Evolutionary conservation across 2,797 vertebrate genomes (phyloP), one percentile per base, ranked within the genome.

Genomic region (Urophycis tenuis): DNA sequence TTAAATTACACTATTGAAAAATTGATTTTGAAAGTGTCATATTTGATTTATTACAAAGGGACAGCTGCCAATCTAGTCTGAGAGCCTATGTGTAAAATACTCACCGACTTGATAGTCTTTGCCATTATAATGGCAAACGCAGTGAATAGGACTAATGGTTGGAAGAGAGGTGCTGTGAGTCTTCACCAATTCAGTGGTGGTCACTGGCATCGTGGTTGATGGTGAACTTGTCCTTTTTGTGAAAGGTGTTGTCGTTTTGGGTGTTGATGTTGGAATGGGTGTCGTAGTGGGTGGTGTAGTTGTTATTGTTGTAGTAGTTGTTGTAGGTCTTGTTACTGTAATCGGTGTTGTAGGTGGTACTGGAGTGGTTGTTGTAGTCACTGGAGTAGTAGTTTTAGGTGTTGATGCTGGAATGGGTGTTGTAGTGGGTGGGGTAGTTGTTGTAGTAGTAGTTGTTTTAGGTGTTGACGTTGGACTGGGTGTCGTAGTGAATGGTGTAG

Each of bases 91-190:
- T 35, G 32, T 29, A 17, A 10, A 29, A 14, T 41, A 83, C 84
- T 80, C 84, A 89, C 88, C 81, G 25, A 41, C 15, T 1, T 0
- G 1, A 33, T 78, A 83, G 0, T 1, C 0, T 73, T 1, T 67
- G 3, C 80, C 79, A 73, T 88, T 80, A 25, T 78, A 39, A 60
- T 0, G 0, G 29, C 87, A 88, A 2, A 0, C 0, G 33, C 84
- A 88, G 0, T 32, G 0, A 2, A 2, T 12, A 0, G 0, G 0
- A 0, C 0, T 0, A 19, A 60, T 45, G 9, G 2, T 0, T 35
- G 75, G 36, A 25, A 3, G 0, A 33, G 15, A 1, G 5, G 41
- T 60, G 25, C 12, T 15, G n/a, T 36, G 64, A 1, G 45, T 67
- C 15, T 1, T 12, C 67, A 70, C 25, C 19, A 30, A 70, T 31